Conservation (phyloP, 1,140 invertebrate species). For the Zaprionus tsacasi region DNA sequence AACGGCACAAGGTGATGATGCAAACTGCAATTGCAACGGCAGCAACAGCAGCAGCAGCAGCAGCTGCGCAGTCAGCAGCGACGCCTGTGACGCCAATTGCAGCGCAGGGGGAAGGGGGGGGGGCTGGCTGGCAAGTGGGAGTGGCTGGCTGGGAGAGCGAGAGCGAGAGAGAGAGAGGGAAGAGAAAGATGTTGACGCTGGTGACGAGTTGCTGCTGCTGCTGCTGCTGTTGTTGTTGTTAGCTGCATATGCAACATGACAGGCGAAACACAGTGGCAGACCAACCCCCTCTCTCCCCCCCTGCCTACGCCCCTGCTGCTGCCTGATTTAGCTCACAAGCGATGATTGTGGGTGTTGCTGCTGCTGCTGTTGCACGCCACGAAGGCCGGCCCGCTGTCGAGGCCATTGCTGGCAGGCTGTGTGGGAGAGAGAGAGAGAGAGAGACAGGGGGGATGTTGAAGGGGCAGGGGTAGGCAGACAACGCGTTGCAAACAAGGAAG, state of each 20-base stretch:
- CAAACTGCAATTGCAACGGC: slow-evolving; percentile 70
- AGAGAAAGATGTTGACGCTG: slow-evolving; percentile 23
- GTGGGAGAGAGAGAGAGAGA: too few relatives aligned
- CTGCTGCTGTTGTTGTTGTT: slow-evolving; percentile 27
- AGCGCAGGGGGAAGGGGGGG: slow-evolving; percentile 18
- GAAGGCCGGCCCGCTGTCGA: slow-evolving; percentile 67
- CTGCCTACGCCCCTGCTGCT: not conserved
- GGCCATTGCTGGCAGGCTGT: slow-evolving; percentile 37
- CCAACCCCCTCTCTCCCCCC: too few relatives aligned
- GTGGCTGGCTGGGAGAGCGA: not conserved
- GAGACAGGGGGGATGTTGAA: not conserved
- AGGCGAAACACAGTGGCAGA: too few relatives aligned
- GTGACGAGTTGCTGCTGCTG: slow-evolving; percentile 24
- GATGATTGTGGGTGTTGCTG: slow-evolving; percentile 24
- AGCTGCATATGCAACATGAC: slow-evolving; percentile 39
- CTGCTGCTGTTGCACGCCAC: slow-evolving; percentile 46
- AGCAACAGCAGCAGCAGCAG: slow-evolving; percentile 31
- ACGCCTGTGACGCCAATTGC: slow-evolving; percentile 75
- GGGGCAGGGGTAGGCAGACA: not conserved
- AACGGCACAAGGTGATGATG: slow-evolving; percentile 82
- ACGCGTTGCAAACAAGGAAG: slow-evolving; percentile 74
- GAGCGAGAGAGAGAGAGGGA: not conserved
- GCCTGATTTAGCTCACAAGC: slow-evolving; percentile 19
- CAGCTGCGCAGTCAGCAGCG: slow-evolving; percentile 31
- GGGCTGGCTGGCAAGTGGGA: slow-evolving; percentile 3